Base-by-base conservation (phyloP, 2,113 vertebrate species). In the Poecilia latipinna region DNA sequence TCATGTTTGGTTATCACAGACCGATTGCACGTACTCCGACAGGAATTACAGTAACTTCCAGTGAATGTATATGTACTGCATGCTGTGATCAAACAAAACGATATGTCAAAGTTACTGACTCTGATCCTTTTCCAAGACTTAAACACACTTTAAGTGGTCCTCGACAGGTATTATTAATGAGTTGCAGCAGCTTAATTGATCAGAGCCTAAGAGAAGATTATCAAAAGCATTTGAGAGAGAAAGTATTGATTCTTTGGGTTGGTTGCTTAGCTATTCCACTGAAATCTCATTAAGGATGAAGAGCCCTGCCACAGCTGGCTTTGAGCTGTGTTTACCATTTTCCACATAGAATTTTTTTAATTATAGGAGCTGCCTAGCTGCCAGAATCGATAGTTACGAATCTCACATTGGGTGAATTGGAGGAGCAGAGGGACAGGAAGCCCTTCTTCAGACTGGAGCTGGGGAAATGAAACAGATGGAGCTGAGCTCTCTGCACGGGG, bases 201-300 rank as follows among this genome's bases (percentile, higher is more conserved):
- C 85, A 89, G 83, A 65, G 90, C 82, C 83, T 93, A 65, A 82
- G 86, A 91, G 80, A 88, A 90, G 89, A 93, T 93, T 91, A 93
- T 94, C 90, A 94, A 92, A 94, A 89, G 90, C 83, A 83, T 88
- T 91, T 88, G 80, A 92, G 76, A 87, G 89, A 80, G 69, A 85
- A 90, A 63, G 65, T 79, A 94, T 94, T 82, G 93, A 94, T 93
- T 86, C 63, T 65, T 54, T 0, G 71, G 70, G 82, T 80, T 86
- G 84, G 82, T 86, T 89, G 80, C 91, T 92, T 86, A 90, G 87
- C 89, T 85, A 90, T 79, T 87, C 77, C 75, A 88, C 85, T 82
- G 85, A 93, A 94, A 94, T 91, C 91, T 94, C 85, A 92, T 93
- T 93, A 93, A 91, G 85, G 85, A 79, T 87, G 89, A 87, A 73